Percentiles rank a stretch among this genome's conserved stretches.
Evolutionary conservation across 1,140 invertebrate genomes (phyloP).

Genomic region (Eriosoma lanigerum): DNA sequence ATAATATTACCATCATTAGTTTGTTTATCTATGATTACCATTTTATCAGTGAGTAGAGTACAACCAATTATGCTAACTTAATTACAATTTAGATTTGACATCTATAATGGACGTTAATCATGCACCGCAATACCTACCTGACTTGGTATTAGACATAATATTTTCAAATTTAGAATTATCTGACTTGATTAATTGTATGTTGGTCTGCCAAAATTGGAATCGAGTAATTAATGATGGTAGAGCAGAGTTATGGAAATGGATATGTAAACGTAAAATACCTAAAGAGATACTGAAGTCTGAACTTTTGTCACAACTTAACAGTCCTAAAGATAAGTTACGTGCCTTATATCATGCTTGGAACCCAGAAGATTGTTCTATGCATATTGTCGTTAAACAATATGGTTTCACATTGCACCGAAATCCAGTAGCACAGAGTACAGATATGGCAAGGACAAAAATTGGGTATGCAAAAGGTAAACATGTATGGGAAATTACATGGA

Average conservation of each 20-base stretch:
- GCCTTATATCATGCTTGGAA: conserved; percentile 97
- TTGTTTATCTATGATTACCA: no score
- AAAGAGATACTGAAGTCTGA: conserved; percentile 92
- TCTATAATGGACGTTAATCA: conserved; percentile 2
- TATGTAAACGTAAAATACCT: conserved; percentile 83
- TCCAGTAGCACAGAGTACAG: conserved; percentile 97
- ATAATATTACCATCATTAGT: background rate
- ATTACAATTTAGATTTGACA: background rate
- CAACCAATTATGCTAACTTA: background rate
- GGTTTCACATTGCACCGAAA: conserved; percentile 96
- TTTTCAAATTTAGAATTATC: conserved; percentile 89
- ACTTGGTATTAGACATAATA: conserved; percentile 87
- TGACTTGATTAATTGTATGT: conserved; percentile 83
- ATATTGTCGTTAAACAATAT: conserved; percentile 96
- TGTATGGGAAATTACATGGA: conserved; percentile 99
- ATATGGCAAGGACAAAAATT: conserved; percentile 92
- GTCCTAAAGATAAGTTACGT: conserved; percentile 91
- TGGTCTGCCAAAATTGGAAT: conserved; percentile 94
- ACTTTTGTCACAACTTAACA: conserved; percentile 82
- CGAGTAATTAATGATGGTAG: conserved; percentile 89
- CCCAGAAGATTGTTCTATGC: conserved; percentile 92
- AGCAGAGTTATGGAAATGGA: conserved; percentile 91
- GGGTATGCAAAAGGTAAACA: conserved; percentile 91
- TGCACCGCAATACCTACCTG: conserved; percentile 60
- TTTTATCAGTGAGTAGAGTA: no score